A percentile compares a stretch with the other conserved stretches of the same genome.
Conservation (phyloP, 1,140 invertebrate species). For the Piezodorus guildinii region DNA sequence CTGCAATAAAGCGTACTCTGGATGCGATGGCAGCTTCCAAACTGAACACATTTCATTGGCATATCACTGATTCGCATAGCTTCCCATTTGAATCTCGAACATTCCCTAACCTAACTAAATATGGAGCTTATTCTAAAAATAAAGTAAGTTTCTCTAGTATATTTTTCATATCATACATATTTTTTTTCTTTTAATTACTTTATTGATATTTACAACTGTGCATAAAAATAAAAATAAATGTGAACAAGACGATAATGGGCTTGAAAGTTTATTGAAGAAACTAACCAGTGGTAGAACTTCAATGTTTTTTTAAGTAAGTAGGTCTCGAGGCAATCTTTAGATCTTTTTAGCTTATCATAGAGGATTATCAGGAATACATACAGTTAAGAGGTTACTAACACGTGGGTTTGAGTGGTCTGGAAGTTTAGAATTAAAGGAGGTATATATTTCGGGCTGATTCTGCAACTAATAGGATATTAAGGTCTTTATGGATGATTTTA, state of each 20-base stretch:
- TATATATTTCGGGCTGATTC: no score
- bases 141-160: slow-evolving; percentile 45
- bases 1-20: slow-evolving; percentile 56
- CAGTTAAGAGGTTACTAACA: no score
- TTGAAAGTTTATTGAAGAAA: neutral
- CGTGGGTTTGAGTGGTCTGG: no score
- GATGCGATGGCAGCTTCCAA: slow-evolving; percentile 72
- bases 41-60: slow-evolving; percentile 79
- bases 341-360: no score
- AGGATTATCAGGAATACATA: no score
- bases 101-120: slow-evolving; percentile 51
- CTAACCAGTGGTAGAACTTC: neutral
- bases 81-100: slow-evolving; percentile 63
- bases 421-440: no score
- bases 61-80: slow-evolving; percentile 79
- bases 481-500: no score
- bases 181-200: neutral
- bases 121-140: slow-evolving; percentile 55
- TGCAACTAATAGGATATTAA: no score
- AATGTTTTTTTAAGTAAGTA: no score
- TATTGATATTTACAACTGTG: neutral
- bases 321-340: no score
- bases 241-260: neutral
- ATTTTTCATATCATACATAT: no score
- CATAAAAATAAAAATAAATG: neutral